Evolutionary conservation across 2,888 invertebrate genomes (phyloP).

Genomic region (Drosophila fulvimacula): DNA sequence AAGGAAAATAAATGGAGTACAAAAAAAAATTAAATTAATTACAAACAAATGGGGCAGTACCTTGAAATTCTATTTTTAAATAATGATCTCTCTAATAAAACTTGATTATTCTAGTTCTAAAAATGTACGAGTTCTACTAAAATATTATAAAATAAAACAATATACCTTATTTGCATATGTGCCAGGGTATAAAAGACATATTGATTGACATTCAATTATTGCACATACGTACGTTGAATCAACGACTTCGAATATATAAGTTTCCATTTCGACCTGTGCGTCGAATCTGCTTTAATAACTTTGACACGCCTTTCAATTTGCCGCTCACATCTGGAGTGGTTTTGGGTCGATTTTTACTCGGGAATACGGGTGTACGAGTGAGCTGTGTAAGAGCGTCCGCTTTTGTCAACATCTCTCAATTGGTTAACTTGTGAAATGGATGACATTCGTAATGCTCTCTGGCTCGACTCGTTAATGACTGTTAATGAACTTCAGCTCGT

Average conservation of each 20-base stretch:
- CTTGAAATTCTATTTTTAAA: no score
- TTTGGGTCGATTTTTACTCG: not conserved
- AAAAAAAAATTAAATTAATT: no score
- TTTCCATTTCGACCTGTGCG: slow-evolving; percentile 12
- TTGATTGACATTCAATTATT: slow-evolving; percentile 66
- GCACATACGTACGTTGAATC: slow-evolving; percentile 17
- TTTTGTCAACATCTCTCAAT: slow-evolving; percentile 28
- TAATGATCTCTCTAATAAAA: no score
- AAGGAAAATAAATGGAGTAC: no score
- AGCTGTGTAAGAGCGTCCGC: not conserved
- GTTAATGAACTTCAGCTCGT: slow-evolving; percentile 42
- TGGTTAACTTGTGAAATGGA: slow-evolving; percentile 27
- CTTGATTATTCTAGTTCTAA: no score
- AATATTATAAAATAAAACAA: no score
- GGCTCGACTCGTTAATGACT: slow-evolving; percentile 30
- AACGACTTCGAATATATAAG: slow-evolving; percentile 9
- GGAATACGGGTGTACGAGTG: slow-evolving; percentile 1
- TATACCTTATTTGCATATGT: not conserved
- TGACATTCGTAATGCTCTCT: slow-evolving; percentile 28
- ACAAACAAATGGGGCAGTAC: no score
- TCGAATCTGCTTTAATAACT: slow-evolving; percentile 35
- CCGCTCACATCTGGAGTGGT: not conserved
- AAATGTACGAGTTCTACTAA: no score
- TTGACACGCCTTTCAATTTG: slow-evolving; percentile 33
- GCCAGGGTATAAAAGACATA: not conserved